phyloP scores from a whole-genome alignment of 2,797 vertebrate species.

The Tadarida brasiliensis region DNA sequence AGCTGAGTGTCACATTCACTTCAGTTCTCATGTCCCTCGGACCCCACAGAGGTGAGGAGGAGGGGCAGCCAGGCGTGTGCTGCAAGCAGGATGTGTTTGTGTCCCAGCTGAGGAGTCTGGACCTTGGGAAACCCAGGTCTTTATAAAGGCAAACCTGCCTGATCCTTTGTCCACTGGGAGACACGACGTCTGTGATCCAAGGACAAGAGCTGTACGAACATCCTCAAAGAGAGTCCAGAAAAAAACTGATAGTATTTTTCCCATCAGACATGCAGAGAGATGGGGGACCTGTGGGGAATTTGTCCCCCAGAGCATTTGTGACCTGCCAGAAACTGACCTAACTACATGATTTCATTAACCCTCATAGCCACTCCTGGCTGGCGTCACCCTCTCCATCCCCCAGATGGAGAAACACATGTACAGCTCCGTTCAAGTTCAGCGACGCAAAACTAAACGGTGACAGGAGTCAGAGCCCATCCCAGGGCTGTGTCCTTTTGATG shows the following conservation, averaged over 20 bases:
- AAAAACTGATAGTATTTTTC: not conserved
- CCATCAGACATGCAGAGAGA: not conserved
- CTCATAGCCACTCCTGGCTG: rapidly evolving
- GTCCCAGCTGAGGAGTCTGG: not conserved
- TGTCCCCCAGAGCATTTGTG: not conserved
- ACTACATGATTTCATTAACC: not conserved
- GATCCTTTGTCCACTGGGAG: not conserved
- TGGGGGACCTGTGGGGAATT: not conserved
- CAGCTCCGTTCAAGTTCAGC: not conserved
- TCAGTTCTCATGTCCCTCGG: not conserved
- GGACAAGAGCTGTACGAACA: not conserved
- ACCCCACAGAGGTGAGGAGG: not conserved
- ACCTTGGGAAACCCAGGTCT: not conserved
- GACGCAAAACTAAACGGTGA: no score
- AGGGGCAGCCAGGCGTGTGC: no score
- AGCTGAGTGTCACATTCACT: no score
- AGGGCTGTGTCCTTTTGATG: rapidly evolving
- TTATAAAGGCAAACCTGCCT: not conserved
- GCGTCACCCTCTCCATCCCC: not conserved
- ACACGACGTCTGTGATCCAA: not conserved
- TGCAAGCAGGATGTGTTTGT: not conserved
- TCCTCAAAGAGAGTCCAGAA: not conserved
- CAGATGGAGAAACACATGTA: not conserved
- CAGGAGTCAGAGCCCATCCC: not conserved
- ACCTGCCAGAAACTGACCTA: not conserved